Evolutionary conservation across 2,888 invertebrate genomes (phyloP).

Genomic region (Brachyopa scutellaris): DNA sequence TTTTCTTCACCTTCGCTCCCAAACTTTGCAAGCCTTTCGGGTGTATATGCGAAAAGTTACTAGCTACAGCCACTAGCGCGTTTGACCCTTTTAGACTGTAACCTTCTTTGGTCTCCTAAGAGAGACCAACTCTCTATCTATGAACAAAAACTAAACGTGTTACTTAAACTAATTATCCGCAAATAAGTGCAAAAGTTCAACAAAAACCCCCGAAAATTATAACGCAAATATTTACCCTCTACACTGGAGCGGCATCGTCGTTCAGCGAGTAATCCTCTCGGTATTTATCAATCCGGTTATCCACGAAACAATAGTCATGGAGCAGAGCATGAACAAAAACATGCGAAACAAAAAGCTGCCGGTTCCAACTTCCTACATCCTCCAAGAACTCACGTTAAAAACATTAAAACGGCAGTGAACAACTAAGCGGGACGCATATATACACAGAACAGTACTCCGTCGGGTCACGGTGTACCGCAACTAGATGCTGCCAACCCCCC

Average conservation of each 20-base stretch:
- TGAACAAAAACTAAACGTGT: no score
- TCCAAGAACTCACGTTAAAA: conserved; percentile 24
- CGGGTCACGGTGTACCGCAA: conserved; percentile 37
- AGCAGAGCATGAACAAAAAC: background rate
- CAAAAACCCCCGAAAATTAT: conserved; percentile 60
- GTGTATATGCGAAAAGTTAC: no score
- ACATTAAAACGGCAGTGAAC: conserved; percentile 42
- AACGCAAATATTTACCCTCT: conserved; percentile 47
- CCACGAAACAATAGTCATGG: conserved; percentile 62
- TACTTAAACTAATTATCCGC: conserved; percentile 58
- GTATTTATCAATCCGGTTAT: conserved; percentile 62
- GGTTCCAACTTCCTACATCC: conserved; percentile 30
- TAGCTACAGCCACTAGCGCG: no score
- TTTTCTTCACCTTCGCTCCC: no score
- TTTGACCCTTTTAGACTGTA: no score
- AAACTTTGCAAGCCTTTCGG: no score
- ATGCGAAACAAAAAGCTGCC: conserved; percentile 33
- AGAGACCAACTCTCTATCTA: no score
- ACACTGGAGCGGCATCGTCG: background rate
- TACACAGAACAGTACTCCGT: conserved; percentile 3
- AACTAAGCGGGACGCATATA: conserved; percentile 26
- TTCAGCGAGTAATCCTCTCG: conserved; percentile 11
- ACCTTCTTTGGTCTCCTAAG: no score
- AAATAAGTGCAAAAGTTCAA: conserved; percentile 61
- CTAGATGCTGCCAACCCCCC: background rate